phyloP scores from a whole-genome alignment of 2,797 vertebrate species.

The Meriones psammophilus region DNA sequence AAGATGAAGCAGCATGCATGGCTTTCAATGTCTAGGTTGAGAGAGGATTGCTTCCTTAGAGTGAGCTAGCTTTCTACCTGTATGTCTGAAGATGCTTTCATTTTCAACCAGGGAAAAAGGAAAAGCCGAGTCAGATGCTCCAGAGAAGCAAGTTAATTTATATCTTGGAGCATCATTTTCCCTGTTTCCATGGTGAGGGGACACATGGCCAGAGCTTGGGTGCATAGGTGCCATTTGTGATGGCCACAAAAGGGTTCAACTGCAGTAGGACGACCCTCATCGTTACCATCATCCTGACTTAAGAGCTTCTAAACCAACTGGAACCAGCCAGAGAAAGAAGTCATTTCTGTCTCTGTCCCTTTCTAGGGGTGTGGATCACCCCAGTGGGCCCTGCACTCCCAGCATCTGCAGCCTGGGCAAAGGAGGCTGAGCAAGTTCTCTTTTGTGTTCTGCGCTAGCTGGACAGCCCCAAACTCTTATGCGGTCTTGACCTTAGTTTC shows the following conservation, averaged over 20 bases:
- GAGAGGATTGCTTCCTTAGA: conserved; percentile 46
- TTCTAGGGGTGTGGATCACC: neutral
- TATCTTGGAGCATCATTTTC: conserved; percentile 10
- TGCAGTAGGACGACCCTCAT: neutral
- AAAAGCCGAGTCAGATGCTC: conserved; percentile 56
- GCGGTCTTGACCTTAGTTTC: neutral
- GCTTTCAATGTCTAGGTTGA: neutral
- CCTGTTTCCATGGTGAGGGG: neutral
- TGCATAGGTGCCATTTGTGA: conserved; percentile 64
- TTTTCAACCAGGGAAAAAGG: conserved; percentile 31
- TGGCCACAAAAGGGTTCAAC: conserved; percentile 75
- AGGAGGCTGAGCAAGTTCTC: neutral
- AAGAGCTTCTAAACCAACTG: neutral
- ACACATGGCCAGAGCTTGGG: neutral
- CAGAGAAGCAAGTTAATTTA: neutral
- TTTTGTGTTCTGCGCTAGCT: neutral
- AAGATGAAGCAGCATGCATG: neutral
- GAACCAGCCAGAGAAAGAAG: conserved; percentile 55
- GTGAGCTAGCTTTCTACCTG: conserved; percentile 40
- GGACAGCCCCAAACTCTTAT: rapidly evolving
- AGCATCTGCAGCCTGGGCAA: neutral
- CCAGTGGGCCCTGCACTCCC: neutral
- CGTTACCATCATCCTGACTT: neutral
- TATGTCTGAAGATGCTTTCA: neutral
- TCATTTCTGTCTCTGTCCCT: neutral